Base-by-base conservation (phyloP, 2,797 vertebrate genomes). In the Gambelia wislizenii region DNA sequence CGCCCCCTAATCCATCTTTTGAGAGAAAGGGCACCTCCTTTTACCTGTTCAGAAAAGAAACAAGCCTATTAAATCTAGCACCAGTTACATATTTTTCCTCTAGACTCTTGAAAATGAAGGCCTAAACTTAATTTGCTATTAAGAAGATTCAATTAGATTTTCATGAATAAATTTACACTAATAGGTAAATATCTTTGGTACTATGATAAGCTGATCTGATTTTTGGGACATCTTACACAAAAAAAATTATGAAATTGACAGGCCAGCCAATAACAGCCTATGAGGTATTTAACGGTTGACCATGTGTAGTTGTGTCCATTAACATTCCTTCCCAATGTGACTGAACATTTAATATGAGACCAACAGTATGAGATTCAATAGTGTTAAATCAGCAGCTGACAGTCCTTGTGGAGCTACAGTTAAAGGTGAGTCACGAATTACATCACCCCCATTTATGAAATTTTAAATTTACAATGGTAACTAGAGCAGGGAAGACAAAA, bases 1-100 rank as follows among this genome's bases (percentile, higher is more conserved):
- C 98, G 91, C 5, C 98, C 98, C 2, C 98, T 96, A 81, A 99
- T 92, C 98, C 98, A 98, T 30, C 97, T 97, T 1, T 96, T 96
- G 49, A 98, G 95, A 39, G 96, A 96, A 87, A 97, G 96, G 87
- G 97, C 93, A 61, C 98, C 97, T 22, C 98, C 97, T 95, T 97
- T 98, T 93, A 98, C 94, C 98, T 99, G 96, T 14, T 84, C 42
- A 59, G 85, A 83, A 93, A 69, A 93, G 2, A 91, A 39, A 56
- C 54, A 44, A 42, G 8, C 36, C 1, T 49, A 33, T 3, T 1
- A 86, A 44, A 12, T 72, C 7, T 56, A 27, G 0, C 5, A 2
- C 79, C 25, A 18, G 25, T 1, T 67, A n/a, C 7, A 16, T 44
- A 30, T 1, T 9, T 70, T 52, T 2, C 20, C 75, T 25, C 27